Evolutionary conservation across 2,888 invertebrate species (phyloP).

Genomic region (Spodoptera picta): DNA sequence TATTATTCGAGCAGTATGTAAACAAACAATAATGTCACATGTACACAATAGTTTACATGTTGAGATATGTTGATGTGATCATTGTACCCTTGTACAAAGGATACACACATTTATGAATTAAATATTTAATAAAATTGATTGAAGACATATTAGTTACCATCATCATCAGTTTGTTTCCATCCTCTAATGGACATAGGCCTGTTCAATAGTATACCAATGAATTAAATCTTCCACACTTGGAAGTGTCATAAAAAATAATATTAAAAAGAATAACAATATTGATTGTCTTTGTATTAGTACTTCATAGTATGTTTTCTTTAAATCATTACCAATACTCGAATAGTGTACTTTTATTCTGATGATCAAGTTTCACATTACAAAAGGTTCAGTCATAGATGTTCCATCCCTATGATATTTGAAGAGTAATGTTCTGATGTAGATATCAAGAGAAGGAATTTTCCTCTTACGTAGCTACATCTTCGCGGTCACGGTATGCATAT

Average conservation of each 20-base stretch:
- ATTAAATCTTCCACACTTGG: not conserved
- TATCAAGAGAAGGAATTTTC: constrained; percentile 41
- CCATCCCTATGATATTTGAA: constrained; percentile 13
- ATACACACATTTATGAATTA: not conserved
- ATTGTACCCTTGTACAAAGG: constrained; percentile 1
- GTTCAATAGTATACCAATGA: not conserved
- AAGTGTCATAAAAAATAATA: too few relatives aligned
- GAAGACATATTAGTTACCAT: too few relatives aligned
- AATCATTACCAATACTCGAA: constrained; percentile 28
- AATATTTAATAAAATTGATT: not conserved
- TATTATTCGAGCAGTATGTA: constrained; percentile 45
- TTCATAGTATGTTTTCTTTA: constrained; percentile 17
- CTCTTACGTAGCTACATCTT: constrained; percentile 26
- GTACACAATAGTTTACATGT: constrained; percentile 15
- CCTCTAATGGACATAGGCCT: too few relatives aligned
- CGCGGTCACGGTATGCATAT: constrained; percentile 37
- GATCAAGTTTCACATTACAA: constrained; percentile 26
- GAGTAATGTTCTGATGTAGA: constrained; percentile 1
- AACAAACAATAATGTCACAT: constrained; percentile 49
- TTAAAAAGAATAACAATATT: not conserved
- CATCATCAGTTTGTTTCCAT: too few relatives aligned
- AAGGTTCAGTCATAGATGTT: not conserved
- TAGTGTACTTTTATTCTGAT: not conserved
- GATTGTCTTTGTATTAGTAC: constrained; percentile 21
- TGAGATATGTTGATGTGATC: constrained; percentile 22